These are phyloP conservation scores for Chrysolina oricalcia DNA, from an alignment of 2,888 invertebrate species.

Conservation along the genomic window DNA sequence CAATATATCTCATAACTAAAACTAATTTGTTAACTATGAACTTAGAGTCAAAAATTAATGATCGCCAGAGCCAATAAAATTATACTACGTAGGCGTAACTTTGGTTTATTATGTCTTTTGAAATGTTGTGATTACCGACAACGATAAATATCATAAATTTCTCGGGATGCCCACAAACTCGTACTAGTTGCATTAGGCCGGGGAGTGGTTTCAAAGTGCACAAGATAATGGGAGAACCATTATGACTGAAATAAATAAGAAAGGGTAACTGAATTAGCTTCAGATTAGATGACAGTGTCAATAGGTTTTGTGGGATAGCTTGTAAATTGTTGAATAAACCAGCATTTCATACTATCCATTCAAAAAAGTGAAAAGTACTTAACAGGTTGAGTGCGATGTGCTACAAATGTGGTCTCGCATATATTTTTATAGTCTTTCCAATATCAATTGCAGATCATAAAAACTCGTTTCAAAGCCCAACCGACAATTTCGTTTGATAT, in stretches of 20 bases:
- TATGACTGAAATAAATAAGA: neutral
- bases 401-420: too few relatives aligned
- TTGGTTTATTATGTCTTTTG: conserved; percentile 62
- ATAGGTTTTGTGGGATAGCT: too few relatives aligned
- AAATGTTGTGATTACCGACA: conserved; percentile 62
- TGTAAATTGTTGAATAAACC: too few relatives aligned
- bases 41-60: conserved; percentile 59
- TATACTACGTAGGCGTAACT: conserved; percentile 61
- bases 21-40: conserved; percentile 42
- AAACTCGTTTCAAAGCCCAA: too few relatives aligned
- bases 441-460: too few relatives aligned
- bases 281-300: neutral
- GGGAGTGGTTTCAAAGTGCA: neutral
- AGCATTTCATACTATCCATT: too few relatives aligned
- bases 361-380: too few relatives aligned
- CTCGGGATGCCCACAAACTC: conserved; percentile 6
- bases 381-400: too few relatives aligned
- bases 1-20: conserved; percentile 44
- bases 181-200: conserved; percentile 21
- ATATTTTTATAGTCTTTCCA: too few relatives aligned
- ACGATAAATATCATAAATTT: conserved; percentile 63
- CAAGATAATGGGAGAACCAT: neutral
- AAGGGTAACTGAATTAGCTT: neutral
- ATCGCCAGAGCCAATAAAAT: conserved; percentile 62
- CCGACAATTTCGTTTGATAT: too few relatives aligned